Percentiles rank a stretch among this genome's conserved stretches.
phyloP scores from a whole-genome alignment of 2,888 invertebrate species.

The Imbricaverruca yamaguchii region DNA sequence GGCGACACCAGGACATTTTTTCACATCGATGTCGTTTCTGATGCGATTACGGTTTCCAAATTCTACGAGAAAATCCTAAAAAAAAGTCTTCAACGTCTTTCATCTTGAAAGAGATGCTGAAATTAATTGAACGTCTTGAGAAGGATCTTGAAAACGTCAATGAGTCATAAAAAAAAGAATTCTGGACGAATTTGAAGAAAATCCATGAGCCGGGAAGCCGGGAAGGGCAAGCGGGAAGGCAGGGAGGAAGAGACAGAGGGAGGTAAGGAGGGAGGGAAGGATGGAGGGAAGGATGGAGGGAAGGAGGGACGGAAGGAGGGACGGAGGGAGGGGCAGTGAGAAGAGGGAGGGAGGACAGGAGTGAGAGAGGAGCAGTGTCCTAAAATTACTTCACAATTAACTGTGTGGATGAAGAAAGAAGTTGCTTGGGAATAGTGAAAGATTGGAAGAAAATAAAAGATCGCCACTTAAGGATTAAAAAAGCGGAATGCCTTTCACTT shows the following conservation, averaged over 20 bases:
- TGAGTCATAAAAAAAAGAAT: slow-evolving; percentile 3
- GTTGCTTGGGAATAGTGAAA: no score
- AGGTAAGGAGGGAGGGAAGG: not conserved
- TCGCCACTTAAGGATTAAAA: no score
- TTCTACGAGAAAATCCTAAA: not conserved
- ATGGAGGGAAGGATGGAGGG: not conserved
- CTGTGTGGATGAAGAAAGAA: no score
- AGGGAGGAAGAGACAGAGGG: not conserved
- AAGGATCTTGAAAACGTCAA: not conserved
- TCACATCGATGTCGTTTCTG: no score
- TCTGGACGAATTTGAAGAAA: not conserved
- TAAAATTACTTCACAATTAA: no score
- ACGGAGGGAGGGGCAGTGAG: not conserved
- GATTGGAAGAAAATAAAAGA: no score
- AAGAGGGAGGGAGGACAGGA: not conserved
- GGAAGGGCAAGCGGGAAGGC: not conserved
- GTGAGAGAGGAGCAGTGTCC: no score
- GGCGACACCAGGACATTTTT: no score
- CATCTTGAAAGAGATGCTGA: no score
- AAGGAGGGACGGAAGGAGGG: not conserved
- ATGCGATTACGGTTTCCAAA: no score
- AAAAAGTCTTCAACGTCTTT: no score
- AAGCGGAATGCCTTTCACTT: no score
- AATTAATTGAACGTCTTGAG: not conserved
- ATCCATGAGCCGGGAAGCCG: not conserved